These are phyloP conservation scores for Oxyteleia sp. DNA, from an alignment of 2,888 invertebrate genomes.

Conservation along the genomic window DNA sequence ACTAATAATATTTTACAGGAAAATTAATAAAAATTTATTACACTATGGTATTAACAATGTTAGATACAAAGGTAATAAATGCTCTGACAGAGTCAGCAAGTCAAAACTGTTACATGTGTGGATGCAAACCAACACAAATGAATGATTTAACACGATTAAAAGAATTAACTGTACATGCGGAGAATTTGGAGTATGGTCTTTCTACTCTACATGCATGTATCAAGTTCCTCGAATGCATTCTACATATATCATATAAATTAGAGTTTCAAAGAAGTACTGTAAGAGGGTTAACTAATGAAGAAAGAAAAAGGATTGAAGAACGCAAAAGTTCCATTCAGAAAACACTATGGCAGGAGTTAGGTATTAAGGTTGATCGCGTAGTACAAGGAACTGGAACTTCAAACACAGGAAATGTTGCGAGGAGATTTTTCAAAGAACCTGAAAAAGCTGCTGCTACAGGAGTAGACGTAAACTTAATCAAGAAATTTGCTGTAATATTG, in stretches of 20 bases:
- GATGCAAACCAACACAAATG: slow-evolving; percentile 22
- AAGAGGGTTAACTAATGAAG: slow-evolving; percentile 11
- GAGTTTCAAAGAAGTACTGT: slow-evolving; percentile 1
- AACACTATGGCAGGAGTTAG: slow-evolving; percentile 5
- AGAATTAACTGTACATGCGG: too few relatives aligned
- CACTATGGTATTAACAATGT: slow-evolving; percentile 15
- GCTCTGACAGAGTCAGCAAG: slow-evolving; percentile 24
- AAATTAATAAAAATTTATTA: too few relatives aligned
- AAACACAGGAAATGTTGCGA: slow-evolving; percentile 24
- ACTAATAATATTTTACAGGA: too few relatives aligned
- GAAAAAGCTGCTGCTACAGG: slow-evolving; percentile 17
- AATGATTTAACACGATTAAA: slow-evolving; percentile 14
- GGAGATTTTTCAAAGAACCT: slow-evolving; percentile 19
- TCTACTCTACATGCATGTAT: slow-evolving; percentile 34
- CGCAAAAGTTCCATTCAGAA: slow-evolving; percentile 17
- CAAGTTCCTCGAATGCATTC: slow-evolving; percentile 19
- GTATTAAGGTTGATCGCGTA: slow-evolving; percentile 28
- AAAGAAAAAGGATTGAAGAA: not conserved
- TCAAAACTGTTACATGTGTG: slow-evolving; percentile 25
- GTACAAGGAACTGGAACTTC: slow-evolving; percentile 30
- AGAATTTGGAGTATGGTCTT: slow-evolving; percentile 21
- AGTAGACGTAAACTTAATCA: slow-evolving; percentile 20
- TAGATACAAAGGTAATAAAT: slow-evolving; percentile 27
- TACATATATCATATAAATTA: slow-evolving; percentile 26
- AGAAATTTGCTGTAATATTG: slow-evolving; percentile 23